These are phyloP conservation scores for Halotydeus destructor DNA, from an alignment of 1,140 invertebrate species.

Conservation along the genomic window DNA sequence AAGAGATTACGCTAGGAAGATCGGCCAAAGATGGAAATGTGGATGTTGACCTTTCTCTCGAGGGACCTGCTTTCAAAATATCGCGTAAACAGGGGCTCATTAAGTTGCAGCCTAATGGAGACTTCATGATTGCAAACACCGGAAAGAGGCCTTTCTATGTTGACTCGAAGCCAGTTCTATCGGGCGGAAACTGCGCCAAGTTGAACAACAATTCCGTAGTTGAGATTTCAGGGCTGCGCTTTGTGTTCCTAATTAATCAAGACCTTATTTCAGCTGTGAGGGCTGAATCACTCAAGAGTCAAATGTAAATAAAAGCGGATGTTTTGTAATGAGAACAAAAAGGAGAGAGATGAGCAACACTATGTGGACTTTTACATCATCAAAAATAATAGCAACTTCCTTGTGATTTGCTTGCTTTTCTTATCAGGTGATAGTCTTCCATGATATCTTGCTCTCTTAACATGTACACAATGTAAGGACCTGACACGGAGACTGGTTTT, in stretches of 20 bases:
- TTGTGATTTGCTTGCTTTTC: slow-evolving; percentile 39
- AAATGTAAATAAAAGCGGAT: slow-evolving; percentile 3
- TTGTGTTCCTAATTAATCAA: slow-evolving; percentile 80
- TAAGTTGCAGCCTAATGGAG: slow-evolving; percentile 67
- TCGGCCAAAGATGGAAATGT: slow-evolving; percentile 67
- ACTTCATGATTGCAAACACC: slow-evolving; percentile 81
- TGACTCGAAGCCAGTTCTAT: slow-evolving; percentile 64
- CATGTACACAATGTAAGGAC: slow-evolving; percentile 93
- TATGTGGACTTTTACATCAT: not conserved
- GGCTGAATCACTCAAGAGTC: slow-evolving; percentile 47
- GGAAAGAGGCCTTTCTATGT: slow-evolving; percentile 86
- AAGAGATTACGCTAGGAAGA: slow-evolving; percentile 80
- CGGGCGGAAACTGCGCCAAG: slow-evolving; percentile 46
- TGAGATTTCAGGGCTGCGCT: slow-evolving; percentile 71
- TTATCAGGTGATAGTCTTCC: slow-evolving; percentile 82
- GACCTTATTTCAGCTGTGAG: slow-evolving; percentile 65
- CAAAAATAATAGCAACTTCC: not conserved
- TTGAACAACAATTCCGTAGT: slow-evolving; percentile 82
- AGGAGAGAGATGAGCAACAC: not conserved
- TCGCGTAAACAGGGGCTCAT: slow-evolving; percentile 70
- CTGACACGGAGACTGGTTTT: slow-evolving; percentile 70
- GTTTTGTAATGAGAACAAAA: not conserved
- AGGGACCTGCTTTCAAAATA: slow-evolving; percentile 48
- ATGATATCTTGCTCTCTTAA: slow-evolving; percentile 76
- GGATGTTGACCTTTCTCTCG: slow-evolving; percentile 79